Conservation (phyloP, 2,797 vertebrate species). For the Syncerus caffer region DNA sequence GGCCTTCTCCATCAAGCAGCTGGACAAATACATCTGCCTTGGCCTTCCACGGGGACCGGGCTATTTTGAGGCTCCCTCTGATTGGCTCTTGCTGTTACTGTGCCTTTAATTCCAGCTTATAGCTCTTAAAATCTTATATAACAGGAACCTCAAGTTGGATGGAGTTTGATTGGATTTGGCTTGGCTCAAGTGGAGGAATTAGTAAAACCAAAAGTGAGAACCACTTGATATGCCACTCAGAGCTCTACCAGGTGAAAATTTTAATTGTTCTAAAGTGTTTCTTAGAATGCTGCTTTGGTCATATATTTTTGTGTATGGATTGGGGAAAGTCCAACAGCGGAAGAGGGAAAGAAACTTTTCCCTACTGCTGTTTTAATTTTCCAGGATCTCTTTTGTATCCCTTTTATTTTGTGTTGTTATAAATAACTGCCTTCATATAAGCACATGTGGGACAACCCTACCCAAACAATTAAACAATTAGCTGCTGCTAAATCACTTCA, state of each 20-base stretch:
- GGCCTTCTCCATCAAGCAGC: conserved; percentile 9
- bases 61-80: conserved; percentile 35
- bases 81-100: conserved; percentile 12
- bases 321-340: not conserved
- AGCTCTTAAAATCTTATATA: conserved; percentile 39
- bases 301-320: not conserved
- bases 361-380: not conserved
- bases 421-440: not conserved
- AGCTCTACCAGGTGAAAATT: not conserved
- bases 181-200: not conserved
- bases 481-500: too few relatives aligned
- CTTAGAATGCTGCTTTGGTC: not conserved
- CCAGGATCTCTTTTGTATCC: not conserved
- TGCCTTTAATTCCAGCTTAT: conserved; percentile 41
- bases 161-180: not conserved
- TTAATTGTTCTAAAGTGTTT: not conserved
- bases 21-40: conserved; percentile 31
- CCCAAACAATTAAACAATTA: not conserved
- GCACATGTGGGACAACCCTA: not conserved
- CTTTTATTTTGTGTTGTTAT: not conserved
- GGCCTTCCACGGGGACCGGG: not conserved
- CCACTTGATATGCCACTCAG: not conserved
- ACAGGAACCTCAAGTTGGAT: not conserved
- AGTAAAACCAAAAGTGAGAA: conserved; percentile 16
- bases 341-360: not conserved